Evolutionary conservation across 2,888 invertebrate species (phyloP).

Genomic region (Brachynemurus nebulosus): DNA sequence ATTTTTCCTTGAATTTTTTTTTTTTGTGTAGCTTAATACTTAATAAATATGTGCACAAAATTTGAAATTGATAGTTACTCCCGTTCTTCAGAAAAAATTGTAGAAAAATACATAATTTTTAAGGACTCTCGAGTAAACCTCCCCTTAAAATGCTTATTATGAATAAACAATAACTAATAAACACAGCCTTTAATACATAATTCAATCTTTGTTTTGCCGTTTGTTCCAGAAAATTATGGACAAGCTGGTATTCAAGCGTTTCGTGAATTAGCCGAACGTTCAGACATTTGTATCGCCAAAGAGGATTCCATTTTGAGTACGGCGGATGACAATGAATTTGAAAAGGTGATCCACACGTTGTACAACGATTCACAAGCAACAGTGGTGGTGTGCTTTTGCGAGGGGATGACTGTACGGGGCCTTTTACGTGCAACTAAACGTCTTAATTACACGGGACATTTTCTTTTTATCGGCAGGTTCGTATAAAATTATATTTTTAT

Average conservation of each 20-base stretch:
- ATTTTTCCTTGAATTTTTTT: too few species aligned
- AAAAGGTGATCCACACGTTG: slow-evolving; percentile 39
- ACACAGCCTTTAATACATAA: too few species aligned
- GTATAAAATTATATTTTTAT: too few species aligned
- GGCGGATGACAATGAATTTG: slow-evolving; percentile 41
- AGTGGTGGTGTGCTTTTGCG: slow-evolving; percentile 67
- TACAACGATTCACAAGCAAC: slow-evolving; percentile 38
- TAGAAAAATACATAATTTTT: too few species aligned
- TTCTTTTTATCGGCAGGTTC: slow-evolving; percentile 57
- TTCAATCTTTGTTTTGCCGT: slow-evolving; percentile 12
- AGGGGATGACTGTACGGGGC: slow-evolving; percentile 54
- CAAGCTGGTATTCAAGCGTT: slow-evolving; percentile 63
- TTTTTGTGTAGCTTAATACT: too few species aligned
- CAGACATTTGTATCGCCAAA: slow-evolving; percentile 56
- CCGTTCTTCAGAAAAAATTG: too few species aligned
- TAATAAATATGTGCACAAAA: too few species aligned
- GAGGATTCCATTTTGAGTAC: slow-evolving; percentile 47
- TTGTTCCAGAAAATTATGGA: slow-evolving; percentile 56
- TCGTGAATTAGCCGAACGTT: slow-evolving; percentile 48
- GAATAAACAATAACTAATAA: too few species aligned
- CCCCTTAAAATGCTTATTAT: too few species aligned
- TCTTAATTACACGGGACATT: slow-evolving; percentile 40
- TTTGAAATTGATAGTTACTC: too few species aligned
- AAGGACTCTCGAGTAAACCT: too few species aligned
- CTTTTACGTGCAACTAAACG: slow-evolving; percentile 45